These are phyloP conservation scores for Amblyornis subalaris DNA, from an alignment of 2,113 vertebrate species.

Conservation along the genomic window DNA sequence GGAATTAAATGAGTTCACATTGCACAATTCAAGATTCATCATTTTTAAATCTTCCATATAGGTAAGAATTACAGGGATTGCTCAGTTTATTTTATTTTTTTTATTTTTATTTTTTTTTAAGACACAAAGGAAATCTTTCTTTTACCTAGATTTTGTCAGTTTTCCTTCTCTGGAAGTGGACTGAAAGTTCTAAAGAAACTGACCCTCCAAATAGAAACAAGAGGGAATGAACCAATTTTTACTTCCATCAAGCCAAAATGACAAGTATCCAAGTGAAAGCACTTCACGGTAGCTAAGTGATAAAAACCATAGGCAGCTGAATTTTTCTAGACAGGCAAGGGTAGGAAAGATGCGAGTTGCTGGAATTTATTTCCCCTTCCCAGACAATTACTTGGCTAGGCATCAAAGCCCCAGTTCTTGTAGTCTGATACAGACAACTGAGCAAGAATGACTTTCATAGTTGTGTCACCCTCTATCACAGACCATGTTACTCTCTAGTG, in stretches of 20 bases:
- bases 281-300: neutral
- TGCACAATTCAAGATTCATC: neutral
- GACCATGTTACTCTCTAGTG: neutral
- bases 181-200: neutral
- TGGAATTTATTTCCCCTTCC: neutral
- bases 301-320: neutral
- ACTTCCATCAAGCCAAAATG: neutral
- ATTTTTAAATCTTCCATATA: neutral
- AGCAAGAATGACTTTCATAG: constrained; percentile 55
- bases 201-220: neutral
- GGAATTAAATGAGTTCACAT: neutral
- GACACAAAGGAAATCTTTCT: neutral
- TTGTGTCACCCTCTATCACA: constrained; percentile 42
- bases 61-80: neutral
- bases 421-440: constrained; percentile 8
- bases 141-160: neutral
- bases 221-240: neutral
- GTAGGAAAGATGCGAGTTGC: neutral
- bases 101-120: neutral
- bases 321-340: neutral
- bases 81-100: neutral
- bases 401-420: constrained; percentile 31
- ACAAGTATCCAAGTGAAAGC: neutral
- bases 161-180: neutral
- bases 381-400: constrained; percentile 38